Evolutionary conservation across 2,888 invertebrate genomes (phyloP).

Genomic region (Dione juno): DNA sequence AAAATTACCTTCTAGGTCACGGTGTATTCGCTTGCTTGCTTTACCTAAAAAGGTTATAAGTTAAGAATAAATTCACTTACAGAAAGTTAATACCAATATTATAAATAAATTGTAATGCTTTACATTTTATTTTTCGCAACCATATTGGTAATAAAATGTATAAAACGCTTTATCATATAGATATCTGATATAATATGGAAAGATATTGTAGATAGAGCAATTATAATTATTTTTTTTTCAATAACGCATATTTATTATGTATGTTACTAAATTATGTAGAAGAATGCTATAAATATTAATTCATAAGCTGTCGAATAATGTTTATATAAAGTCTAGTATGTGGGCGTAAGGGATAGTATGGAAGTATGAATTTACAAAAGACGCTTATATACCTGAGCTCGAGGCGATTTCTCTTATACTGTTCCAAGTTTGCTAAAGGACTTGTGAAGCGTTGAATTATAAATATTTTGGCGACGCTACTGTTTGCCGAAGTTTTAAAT

Average conservation of each 20-base stretch:
- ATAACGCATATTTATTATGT: too few relatives aligned
- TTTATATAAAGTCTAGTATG: conserved; percentile 14
- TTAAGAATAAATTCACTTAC: not conserved
- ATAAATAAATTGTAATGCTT: not conserved
- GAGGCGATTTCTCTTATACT: conserved; percentile 25
- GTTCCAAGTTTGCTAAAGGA: conserved; percentile 26
- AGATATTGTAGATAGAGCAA: too few relatives aligned
- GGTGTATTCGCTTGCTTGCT: not conserved
- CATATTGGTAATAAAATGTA: too few relatives aligned
- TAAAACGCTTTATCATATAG: too few relatives aligned
- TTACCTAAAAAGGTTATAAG: conserved; percentile 11
- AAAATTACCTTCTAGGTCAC: conserved; percentile 8
- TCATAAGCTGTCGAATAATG: too few relatives aligned
- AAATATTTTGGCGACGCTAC: not conserved
- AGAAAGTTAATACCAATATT: not conserved
- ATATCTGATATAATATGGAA: too few relatives aligned
- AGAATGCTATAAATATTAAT: not conserved
- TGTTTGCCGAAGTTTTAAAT: not conserved
- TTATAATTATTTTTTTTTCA: too few relatives aligned
- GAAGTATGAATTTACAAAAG: conserved; percentile 36
- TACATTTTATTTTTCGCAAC: not conserved
- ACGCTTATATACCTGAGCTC: conserved; percentile 23
- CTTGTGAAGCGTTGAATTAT: conserved; percentile 16
- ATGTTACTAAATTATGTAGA: not conserved
- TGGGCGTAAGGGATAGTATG: conserved; percentile 21